These are phyloP conservation scores for Megathymus violae DNA, from an alignment of 1,140 invertebrate genomes.

Conservation along the genomic window DNA sequence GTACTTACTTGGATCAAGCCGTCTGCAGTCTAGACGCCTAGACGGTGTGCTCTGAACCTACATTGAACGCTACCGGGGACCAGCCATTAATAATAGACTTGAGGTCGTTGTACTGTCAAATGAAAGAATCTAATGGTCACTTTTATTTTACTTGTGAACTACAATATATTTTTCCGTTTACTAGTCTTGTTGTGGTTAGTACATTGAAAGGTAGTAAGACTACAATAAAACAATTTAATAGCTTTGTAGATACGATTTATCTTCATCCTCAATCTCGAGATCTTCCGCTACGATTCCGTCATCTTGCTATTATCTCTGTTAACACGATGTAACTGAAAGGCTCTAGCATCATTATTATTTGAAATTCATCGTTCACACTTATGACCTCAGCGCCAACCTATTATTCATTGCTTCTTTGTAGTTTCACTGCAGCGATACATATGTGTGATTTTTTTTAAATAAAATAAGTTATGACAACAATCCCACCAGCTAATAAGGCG, in stretches of 20 bases:
- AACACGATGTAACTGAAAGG: neutral
- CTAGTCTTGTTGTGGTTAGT: too few relatives aligned
- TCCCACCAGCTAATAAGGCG: too few relatives aligned
- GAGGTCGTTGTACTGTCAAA: constrained; percentile 55
- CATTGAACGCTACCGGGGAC: constrained; percentile 57
- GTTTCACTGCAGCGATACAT: too few relatives aligned
- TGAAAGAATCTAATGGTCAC: constrained; percentile 42
- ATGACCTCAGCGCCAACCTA: neutral
- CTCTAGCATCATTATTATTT: neutral
- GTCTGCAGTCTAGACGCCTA: constrained; percentile 73
- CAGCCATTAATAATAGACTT: constrained; percentile 68
- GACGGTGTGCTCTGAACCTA: constrained; percentile 58
- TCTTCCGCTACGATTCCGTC: constrained; percentile 1
- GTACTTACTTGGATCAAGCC: constrained; percentile 41
- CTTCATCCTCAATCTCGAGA: constrained; percentile 8
- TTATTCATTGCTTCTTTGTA: neutral
- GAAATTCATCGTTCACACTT: neutral
- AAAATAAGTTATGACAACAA: too few relatives aligned
- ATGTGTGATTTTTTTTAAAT: too few relatives aligned
- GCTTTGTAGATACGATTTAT: neutral
- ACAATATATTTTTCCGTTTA: neutral
- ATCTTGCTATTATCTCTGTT: neutral
- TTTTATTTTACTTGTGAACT: neutral
- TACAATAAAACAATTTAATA: neutral
- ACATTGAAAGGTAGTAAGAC: neutral